A percentile compares a stretch with the other conserved stretches of the same genome.
These are phyloP conservation scores for Morpho achilles DNA, from an alignment of 2,888 invertebrate genomes.

Conservation along the genomic window DNA sequence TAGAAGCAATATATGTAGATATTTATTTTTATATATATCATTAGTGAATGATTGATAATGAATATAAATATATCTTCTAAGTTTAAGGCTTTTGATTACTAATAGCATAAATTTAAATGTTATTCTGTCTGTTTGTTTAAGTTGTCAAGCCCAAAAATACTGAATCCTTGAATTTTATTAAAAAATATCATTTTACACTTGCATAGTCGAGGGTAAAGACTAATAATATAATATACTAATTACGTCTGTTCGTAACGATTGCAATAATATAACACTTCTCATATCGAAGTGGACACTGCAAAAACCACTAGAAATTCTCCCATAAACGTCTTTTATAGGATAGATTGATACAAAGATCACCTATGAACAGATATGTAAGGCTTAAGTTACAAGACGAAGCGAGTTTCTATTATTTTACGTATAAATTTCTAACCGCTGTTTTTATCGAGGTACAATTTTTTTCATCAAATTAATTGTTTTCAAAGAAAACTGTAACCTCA, in stretches of 20 bases:
- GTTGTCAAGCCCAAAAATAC: background rate
- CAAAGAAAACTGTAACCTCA: too few species aligned
- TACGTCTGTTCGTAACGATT: slow-evolving; percentile 21
- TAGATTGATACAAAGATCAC: slow-evolving; percentile 48
- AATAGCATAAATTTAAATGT: too few species aligned
- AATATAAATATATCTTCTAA: too few species aligned
- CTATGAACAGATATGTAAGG: slow-evolving; percentile 31
- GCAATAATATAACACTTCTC: slow-evolving; percentile 16
- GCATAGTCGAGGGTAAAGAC: background rate
- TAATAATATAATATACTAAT: slow-evolving; percentile 13
- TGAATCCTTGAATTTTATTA: too few species aligned
- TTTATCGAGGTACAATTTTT: too few species aligned
- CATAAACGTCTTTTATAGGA: slow-evolving; percentile 54
- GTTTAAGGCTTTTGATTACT: too few species aligned
- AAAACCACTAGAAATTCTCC: slow-evolving; percentile 20
- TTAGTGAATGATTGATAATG: too few species aligned
- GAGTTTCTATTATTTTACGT: background rate
- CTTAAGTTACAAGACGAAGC: slow-evolving; percentile 22
- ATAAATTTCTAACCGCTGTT: too few species aligned
- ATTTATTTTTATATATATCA: too few species aligned
- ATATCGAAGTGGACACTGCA: slow-evolving; percentile 23
- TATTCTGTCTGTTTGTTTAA: too few species aligned
- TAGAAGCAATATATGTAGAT: too few species aligned
- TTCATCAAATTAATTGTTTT: too few species aligned
- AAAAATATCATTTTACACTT: background rate